Conservation (phyloP, 2,797 vertebrate genomes). For the Ataeniobius toweri region DNA sequence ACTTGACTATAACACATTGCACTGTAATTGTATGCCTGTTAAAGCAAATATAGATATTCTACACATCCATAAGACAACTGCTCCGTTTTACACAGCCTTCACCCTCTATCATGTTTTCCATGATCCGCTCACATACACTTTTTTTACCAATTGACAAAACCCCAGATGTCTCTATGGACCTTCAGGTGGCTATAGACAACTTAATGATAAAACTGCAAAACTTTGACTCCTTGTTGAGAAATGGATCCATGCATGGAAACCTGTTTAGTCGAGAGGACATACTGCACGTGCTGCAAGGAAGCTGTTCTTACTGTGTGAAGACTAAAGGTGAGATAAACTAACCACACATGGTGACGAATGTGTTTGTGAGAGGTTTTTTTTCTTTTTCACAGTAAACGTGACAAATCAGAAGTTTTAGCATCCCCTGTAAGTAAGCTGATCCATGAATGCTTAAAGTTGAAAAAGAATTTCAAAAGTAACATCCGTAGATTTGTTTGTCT, state of each 20-base stretch:
- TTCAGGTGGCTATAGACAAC: neutral
- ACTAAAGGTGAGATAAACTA: no score
- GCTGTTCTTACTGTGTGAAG: neutral
- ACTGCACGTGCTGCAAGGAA: neutral
- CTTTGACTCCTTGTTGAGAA: neutral
- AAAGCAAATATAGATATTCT: neutral
- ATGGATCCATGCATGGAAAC: neutral
- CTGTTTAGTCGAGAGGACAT: neutral
- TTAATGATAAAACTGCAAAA: neutral
- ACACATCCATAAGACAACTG: slow-evolving; percentile 16
- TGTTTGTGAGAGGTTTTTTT: no score
- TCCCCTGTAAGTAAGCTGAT: no score
- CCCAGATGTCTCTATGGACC: neutral
- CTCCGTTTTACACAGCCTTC: neutral
- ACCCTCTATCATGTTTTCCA: neutral
- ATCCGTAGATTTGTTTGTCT: neutral
- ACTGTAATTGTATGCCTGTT: neutral
- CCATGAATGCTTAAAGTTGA: neutral
- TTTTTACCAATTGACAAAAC: neutral
- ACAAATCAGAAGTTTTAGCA: no score
- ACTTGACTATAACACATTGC: neutral
- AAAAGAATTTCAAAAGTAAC: neutral
- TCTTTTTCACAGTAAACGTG: no score
- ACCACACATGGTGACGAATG: no score
- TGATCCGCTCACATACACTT: slow-evolving; percentile 2